These are phyloP conservation scores for Drosophila equinoxialis DNA, from an alignment of 1,140 invertebrate genomes.

Conservation along the genomic window DNA sequence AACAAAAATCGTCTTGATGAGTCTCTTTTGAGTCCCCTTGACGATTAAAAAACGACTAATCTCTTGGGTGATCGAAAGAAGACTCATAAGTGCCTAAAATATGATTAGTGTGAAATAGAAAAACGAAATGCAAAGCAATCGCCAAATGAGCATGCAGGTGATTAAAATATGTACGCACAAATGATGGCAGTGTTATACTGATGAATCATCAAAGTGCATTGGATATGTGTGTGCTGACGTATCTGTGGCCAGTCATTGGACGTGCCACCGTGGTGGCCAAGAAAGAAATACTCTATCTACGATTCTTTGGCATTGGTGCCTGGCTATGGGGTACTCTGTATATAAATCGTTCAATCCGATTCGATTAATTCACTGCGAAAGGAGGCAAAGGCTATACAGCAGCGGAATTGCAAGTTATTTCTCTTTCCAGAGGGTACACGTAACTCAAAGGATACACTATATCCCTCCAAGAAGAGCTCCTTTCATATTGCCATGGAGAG, in stretches of 20 bases:
- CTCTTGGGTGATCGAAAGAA: too few species aligned
- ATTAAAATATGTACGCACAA: conserved; percentile 90
- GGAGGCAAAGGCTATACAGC: conserved; percentile 87
- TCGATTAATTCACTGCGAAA: conserved; percentile 89
- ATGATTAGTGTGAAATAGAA: too few species aligned
- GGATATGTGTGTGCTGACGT: conserved; percentile 89
- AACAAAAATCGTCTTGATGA: too few species aligned
- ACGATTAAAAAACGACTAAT: too few species aligned
- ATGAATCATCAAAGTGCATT: conserved; percentile 94
- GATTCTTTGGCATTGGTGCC: conserved; percentile 91
- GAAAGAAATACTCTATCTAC: conserved; percentile 90
- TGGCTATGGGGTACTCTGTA: conserved; percentile 96
- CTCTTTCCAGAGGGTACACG: conserved; percentile 92
- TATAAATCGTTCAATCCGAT: conserved; percentile 89
- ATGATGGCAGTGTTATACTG: conserved; percentile 89
- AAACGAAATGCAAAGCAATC: too few species aligned
- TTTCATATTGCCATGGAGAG: conserved; percentile 95
- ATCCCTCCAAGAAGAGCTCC: conserved; percentile 96
- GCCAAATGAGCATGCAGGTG: too few species aligned
- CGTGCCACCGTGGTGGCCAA: conserved; percentile 91
- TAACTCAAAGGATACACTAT: conserved; percentile 86
- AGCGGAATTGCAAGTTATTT: conserved; percentile 86
- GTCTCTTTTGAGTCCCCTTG: too few species aligned
- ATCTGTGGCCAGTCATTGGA: conserved; percentile 88
- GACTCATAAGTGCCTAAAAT: too few species aligned